These are phyloP conservation scores for Drosophila aldrichi DNA, from an alignment of 2,888 invertebrate genomes.

Conservation along the genomic window DNA sequence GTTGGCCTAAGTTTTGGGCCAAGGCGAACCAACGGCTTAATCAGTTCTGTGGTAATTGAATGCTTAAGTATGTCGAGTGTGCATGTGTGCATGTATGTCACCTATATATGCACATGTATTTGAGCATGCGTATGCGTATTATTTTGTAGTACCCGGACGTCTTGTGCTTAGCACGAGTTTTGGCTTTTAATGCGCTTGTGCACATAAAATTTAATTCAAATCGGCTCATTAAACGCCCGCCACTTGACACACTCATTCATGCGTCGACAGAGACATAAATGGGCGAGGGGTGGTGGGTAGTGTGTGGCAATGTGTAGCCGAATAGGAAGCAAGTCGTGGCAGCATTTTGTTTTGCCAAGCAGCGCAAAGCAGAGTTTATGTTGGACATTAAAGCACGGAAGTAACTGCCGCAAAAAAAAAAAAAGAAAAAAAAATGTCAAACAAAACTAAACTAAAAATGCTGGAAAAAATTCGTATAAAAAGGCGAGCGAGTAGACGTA, in stretches of 20 bases:
- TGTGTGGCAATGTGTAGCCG: background rate
- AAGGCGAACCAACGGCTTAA: slow-evolving; percentile 15
- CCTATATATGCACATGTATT: background rate
- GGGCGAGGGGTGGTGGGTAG: background rate
- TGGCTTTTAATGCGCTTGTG: slow-evolving; percentile 70
- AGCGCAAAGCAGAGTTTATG: slow-evolving; percentile 75
- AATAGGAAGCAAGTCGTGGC: slow-evolving; percentile 23
- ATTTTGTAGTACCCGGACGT: slow-evolving; percentile 8
- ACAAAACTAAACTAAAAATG: slow-evolving; percentile 59
- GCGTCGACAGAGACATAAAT: slow-evolving; percentile 48
- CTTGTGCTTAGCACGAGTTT: slow-evolving; percentile 43
- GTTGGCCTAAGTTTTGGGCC: background rate
- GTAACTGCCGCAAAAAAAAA: slow-evolving; percentile 60
- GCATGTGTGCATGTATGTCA: slow-evolving; percentile 10
- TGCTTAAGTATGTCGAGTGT: background rate
- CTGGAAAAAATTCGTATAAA: slow-evolving; percentile 20
- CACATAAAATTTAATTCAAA: slow-evolving; percentile 76
- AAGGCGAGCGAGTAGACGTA: slow-evolving; percentile 23
- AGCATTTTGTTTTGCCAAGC: slow-evolving; percentile 53
- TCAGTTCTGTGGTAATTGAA: slow-evolving; percentile 8
- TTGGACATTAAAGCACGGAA: slow-evolving; percentile 75
- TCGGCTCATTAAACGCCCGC: slow-evolving; percentile 77
- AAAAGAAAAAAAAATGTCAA: slow-evolving; percentile 5
- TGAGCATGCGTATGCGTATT: slow-evolving; percentile 4
- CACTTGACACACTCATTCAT: slow-evolving; percentile 70